A percentile compares a stretch with the other conserved stretches of the same genome.
Conservation (phyloP, 2,113 vertebrate genomes). For the Psettodes erumei region DNA sequence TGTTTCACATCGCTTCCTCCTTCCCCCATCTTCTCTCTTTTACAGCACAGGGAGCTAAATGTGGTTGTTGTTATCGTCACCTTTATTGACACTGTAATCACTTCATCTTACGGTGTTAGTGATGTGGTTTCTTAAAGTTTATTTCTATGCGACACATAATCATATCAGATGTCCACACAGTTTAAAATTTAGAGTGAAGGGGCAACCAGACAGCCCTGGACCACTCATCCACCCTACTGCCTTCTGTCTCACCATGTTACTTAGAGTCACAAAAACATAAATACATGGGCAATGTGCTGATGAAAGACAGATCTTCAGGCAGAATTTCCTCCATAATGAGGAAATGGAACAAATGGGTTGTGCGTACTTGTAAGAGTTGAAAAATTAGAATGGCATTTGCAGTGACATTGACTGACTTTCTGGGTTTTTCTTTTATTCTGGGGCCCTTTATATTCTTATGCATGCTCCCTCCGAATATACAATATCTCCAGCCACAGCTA, state of each 20-base stretch:
- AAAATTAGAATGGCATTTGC: not conserved
- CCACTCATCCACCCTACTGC: not conserved
- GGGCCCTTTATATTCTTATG: no score
- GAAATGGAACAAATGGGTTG: conserved; percentile 1
- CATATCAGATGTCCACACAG: not conserved
- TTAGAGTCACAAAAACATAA: not conserved
- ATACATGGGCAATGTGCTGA: not conserved
- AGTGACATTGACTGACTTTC: not conserved
- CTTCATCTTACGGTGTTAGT: not conserved
- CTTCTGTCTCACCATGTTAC: not conserved
- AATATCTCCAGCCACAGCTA: no score
- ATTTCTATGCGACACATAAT: not conserved
- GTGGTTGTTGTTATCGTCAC: not conserved
- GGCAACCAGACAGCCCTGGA: not conserved
- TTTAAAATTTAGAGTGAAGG: not conserved
- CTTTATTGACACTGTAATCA: not conserved
- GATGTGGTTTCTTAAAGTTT: not conserved
- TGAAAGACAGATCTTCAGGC: not conserved
- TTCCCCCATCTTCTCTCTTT: not conserved
- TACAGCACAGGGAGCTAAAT: not conserved
- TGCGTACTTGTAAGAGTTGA: not conserved
- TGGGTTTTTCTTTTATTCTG: no score
- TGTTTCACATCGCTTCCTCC: not conserved
- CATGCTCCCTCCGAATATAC: no score
- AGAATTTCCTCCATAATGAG: conserved; percentile 3